Evolutionary conservation across 2,797 vertebrate species (phyloP).

Genomic region (Scarus forsteni): DNA sequence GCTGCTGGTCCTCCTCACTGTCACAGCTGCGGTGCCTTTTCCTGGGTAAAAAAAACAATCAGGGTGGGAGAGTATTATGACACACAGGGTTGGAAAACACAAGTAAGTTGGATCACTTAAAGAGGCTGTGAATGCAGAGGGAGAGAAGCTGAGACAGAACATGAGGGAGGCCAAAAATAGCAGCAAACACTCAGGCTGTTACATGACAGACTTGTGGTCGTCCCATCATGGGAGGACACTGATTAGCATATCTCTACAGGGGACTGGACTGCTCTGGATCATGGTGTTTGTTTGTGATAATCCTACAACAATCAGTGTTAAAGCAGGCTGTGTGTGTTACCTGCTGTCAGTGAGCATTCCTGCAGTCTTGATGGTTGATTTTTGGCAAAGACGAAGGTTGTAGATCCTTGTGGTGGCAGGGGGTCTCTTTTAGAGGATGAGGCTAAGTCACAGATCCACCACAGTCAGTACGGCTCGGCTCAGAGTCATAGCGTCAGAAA

Average conservation of each 20-base stretch:
- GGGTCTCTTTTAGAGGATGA: constrained; percentile 41
- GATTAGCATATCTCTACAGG: constrained; percentile 25
- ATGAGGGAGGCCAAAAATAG: constrained; percentile 74
- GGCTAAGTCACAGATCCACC: constrained; percentile 38
- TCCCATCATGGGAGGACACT: constrained; percentile 33
- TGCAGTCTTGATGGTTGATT: constrained; percentile 26
- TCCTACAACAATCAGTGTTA: too few species aligned
- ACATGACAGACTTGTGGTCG: constrained; percentile 59
- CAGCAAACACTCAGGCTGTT: constrained; percentile 55
- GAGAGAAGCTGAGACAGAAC: constrained; percentile 21
- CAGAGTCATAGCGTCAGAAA: constrained; percentile 30
- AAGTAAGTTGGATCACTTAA: constrained; percentile 18
- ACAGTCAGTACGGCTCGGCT: constrained; percentile 36
- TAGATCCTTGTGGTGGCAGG: constrained; percentile 34
- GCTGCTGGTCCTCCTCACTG: constrained; percentile 86
- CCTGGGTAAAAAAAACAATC: constrained; percentile 65
- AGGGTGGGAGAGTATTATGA: constrained; percentile 1
- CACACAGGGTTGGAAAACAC: background rate
- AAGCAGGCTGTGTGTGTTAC: constrained; percentile 45
- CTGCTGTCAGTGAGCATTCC: constrained; percentile 80
- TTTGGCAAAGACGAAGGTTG: constrained; percentile 42
- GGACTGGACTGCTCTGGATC: background rate
- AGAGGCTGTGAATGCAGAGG: constrained; percentile 25
- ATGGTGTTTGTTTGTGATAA: too few species aligned
- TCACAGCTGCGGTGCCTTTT: constrained; percentile 91